These are phyloP conservation scores for Neuroterus valhalla DNA, from an alignment of 1,140 invertebrate genomes.

Conservation along the genomic window DNA sequence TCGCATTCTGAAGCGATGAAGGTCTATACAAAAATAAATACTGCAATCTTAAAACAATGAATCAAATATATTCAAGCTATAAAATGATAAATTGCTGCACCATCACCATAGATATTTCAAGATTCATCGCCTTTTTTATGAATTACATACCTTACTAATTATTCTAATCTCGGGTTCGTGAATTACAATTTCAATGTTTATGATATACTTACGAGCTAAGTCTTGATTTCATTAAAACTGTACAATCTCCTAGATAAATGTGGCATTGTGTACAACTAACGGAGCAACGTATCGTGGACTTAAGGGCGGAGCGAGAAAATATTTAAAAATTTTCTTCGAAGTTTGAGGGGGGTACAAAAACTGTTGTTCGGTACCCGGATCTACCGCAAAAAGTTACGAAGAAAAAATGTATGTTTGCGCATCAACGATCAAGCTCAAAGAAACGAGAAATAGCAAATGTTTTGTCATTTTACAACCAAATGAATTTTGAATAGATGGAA, in stretches of 20 bases:
- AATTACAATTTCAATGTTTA: conserved; percentile 33
- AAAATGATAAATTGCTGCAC: conserved; percentile 62
- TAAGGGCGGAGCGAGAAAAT: too few relatives aligned
- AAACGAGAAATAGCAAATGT: too few relatives aligned
- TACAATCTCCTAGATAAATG: conserved; percentile 42
- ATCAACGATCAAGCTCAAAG: too few relatives aligned
- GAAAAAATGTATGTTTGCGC: too few relatives aligned
- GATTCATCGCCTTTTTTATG: conserved; percentile 31
- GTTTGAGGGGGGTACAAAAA: too few relatives aligned
- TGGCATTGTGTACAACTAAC: conserved; percentile 33
- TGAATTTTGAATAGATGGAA: too few relatives aligned
- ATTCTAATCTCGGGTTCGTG: conserved; percentile 28
- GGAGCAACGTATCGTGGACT: conserved; percentile 5
- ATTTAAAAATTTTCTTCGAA: too few relatives aligned
- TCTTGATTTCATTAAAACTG: conserved; percentile 40
- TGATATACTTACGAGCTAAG: conserved; percentile 1
- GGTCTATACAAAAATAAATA: conserved; percentile 73
- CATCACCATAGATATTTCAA: conserved; percentile 58
- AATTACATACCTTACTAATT: conserved; percentile 37
- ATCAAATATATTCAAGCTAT: conserved; percentile 65
- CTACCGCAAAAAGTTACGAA: too few relatives aligned
- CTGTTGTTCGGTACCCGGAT: too few relatives aligned
- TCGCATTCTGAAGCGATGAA: conserved; percentile 51
- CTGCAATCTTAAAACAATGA: conserved; percentile 63
- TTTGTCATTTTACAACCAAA: too few relatives aligned